Base-by-base conservation (phyloP, 2,888 invertebrate species). In the Spatulosminthurus flaviceps region DNA sequence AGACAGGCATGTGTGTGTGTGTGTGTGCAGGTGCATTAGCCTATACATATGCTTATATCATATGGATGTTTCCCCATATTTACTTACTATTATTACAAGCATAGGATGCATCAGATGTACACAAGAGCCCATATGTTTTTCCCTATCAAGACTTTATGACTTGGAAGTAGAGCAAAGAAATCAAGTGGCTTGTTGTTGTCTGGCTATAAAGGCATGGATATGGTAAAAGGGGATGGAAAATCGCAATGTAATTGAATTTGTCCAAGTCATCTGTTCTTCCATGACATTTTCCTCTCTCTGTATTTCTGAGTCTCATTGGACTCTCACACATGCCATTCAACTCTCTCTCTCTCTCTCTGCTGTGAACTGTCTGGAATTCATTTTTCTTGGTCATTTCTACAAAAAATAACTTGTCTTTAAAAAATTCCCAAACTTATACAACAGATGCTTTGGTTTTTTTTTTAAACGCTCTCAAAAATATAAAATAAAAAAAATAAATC, bases 171-270 rank as follows among this genome's bases (percentile, higher is more conserved):
- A 51, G 51, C 51, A 51, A 51, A 51, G n/a, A 19, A 51, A 19
- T 51, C 51, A n/a, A 51, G 51, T 51, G 51, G 51, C 51, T 51
- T 51, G 51, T 51, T 51, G 51, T 51, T 51, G 51, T 51, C 51
- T 51, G 51, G 5, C 51, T 51, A n/a, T 51, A 19, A 2, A n/a
- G 41, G 41, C 13, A 1, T n/a, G 51, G 51, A 51, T 41, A 13
- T 41, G 41, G n/a, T 41, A 13, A 7, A 13, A 41, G 13, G 51
- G 19, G n/a, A 19, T 51, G 51, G 51, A 19, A n/a, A n/a, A 51
- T 51, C 51, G 19, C 19, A 51, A 51, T 51, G 16, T 51, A 51
- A 51, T 51, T 51, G 51, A 51, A 51, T 51, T 13, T 51, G 51
- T 51, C n/a, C 51, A 34, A 34, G 51, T 51, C 51, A n/a, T 51